These are phyloP conservation scores for Atta colombica DNA, from an alignment of 1,140 invertebrate species.

Conservation along the genomic window DNA sequence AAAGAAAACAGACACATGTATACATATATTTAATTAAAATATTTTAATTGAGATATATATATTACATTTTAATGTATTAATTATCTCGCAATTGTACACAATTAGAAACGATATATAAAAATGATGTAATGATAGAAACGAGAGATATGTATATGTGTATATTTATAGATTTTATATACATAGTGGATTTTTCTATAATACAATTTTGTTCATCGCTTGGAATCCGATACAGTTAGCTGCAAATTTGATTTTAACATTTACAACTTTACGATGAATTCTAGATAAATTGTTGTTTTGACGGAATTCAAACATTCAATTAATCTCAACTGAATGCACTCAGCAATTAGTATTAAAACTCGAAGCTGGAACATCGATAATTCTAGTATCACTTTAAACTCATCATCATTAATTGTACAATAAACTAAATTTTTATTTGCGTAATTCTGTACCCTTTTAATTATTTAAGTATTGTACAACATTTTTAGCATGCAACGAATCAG, in stretches of 20 bases:
- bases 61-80: background rate
- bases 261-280: slow-evolving; percentile 12
- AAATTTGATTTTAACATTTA: slow-evolving; percentile 17
- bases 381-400: background rate
- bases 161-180: slow-evolving; percentile 6
- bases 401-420: background rate
- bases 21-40: background rate
- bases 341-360: slow-evolving; percentile 18
- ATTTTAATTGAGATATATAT: slow-evolving; percentile 15
- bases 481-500: background rate
- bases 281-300: slow-evolving; percentile 10
- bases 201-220: background rate
- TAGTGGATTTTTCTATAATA: background rate
- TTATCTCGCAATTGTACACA: background rate
- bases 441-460: background rate
- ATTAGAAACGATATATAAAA: background rate
- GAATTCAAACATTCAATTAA: slow-evolving; percentile 6
- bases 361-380: background rate
- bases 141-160: background rate
- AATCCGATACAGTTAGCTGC: background rate
- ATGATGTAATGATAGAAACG: background rate
- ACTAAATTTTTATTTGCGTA: background rate
- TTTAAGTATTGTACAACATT: background rate
- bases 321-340: background rate
- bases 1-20: background rate